Evolutionary conservation across 2,797 vertebrate species (phyloP).

Genomic region (Acipenser oxyrinchus): DNA sequence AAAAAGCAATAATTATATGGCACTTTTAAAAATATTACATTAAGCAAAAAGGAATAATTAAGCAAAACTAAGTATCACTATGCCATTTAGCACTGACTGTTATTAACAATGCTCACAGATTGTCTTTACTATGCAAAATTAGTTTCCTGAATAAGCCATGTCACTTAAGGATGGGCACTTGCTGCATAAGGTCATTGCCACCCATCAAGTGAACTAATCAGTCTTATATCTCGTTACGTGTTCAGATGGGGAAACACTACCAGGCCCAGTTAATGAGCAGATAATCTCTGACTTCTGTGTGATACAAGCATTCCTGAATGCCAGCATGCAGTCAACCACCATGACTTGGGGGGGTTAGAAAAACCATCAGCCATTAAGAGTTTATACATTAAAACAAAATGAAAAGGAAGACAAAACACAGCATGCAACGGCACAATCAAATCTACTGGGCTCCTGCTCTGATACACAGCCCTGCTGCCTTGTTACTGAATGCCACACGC

Average conservation of each 20-base stretch:
- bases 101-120: too few relatives aligned
- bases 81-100: too few relatives aligned
- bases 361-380: neutral
- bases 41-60: too few relatives aligned
- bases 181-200: neutral
- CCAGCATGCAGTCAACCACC: conserved; percentile 1
- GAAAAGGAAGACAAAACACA: neutral
- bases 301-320: neutral
- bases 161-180: neutral
- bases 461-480: neutral
- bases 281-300: neutral
- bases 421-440: neutral
- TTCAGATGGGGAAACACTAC: neutral
- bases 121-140: too few relatives aligned
- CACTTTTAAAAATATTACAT: too few relatives aligned
- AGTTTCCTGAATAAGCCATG: neutral
- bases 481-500: neutral
- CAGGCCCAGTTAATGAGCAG: neutral
- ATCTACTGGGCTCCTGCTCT: neutral
- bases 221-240: neutral
- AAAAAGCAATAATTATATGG: neutral
- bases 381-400: neutral
- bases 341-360: neutral
- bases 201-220: neutral
- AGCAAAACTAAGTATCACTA: too few relatives aligned